Evolutionary conservation across 2,797 vertebrate species (phyloP).

Genomic region (Rhinophrynus dorsalis): DNA sequence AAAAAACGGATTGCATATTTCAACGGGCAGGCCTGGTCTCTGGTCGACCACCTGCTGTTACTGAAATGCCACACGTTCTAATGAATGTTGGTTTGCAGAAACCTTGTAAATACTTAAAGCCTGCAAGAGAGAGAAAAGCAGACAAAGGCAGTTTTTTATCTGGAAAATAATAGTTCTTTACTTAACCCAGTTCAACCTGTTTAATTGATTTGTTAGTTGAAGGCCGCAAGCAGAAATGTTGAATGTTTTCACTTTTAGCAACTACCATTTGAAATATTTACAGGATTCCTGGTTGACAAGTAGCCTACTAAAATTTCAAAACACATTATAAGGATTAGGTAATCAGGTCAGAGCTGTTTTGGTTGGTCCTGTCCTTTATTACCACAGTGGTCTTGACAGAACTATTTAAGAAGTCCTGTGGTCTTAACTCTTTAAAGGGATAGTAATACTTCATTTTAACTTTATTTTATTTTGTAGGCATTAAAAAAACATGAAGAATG

Average conservation of each 20-base stretch:
- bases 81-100: constrained; percentile 83
- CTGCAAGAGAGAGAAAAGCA: constrained; percentile 67
- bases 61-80: constrained; percentile 83
- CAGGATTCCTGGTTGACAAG: constrained; percentile 70
- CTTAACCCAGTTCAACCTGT: constrained; percentile 48
- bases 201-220: constrained; percentile 50
- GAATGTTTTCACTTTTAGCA: constrained; percentile 43
- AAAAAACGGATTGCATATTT: constrained; percentile 84
- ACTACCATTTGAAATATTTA: constrained; percentile 52
- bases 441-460: no score
- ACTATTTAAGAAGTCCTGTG: constrained; percentile 52
- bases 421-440: no score
- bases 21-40: constrained; percentile 72
- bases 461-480: no score
- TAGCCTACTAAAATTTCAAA: constrained; percentile 81
- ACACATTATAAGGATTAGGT: constrained; percentile 79
- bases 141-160: constrained; percentile 71
- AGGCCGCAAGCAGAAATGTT: constrained; percentile 49
- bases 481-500: no score
- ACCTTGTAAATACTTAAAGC: constrained; percentile 85
- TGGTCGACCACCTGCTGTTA: constrained; percentile 81
- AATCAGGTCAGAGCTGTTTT: constrained; percentile 62
- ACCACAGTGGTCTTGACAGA: constrained; percentile 57
- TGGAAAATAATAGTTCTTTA: constrained; percentile 54
- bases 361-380: constrained; percentile 49